Base-by-base conservation (phyloP, 2,113 vertebrate genomes). In the Propithecus coquereli region DNA sequence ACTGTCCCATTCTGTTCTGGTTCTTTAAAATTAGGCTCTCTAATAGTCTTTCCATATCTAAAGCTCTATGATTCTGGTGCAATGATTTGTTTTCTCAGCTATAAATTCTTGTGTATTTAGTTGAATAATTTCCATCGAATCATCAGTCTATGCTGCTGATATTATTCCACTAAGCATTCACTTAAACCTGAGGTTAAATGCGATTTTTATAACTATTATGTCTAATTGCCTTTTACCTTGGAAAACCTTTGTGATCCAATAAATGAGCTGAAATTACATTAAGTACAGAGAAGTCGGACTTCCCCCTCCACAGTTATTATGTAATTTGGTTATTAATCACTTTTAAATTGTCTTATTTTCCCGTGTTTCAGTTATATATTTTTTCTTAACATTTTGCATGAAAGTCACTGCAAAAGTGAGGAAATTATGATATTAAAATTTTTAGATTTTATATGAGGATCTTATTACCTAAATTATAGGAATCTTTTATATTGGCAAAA, bases 301-400 rank as follows among this genome's bases (percentile, higher is more conserved):
- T 96, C 80, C 95, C 79, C 71, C 50, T 91, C 23, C 34, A 87
- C 3, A 85, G 45, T 77, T 89, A 87, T 94, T 93, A 94, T 94
- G 83, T 86, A 97, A 93, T 96, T 95, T 92, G 25, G 40, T 91
- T 97, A 91, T 97, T 91, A 73, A 96, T 88, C 66, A 83, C 9
- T 80, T 65, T 92, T 93, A 82, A 94, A 92, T 90, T 93, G 20
- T 63, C 61, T 91, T 95, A 79, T 66, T 88, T 91, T 88, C 14
- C 12, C 61, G 2, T 91, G 65, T 61, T 90, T 97, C 85, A 92
- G 77, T 92, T 88, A 94, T 66, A 22, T 88, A 87, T 79, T 76
- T 87, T 88, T 94, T 96, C 77, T 92, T 95, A 82, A 47, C 6
- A 90, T 94, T 94, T 95, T 91, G 20, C 17, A 71, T 91, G 80